A percentile compares a stretch with the other conserved stretches of the same genome.
phyloP scores from a whole-genome alignment of 2,113 vertebrate species.

The Panthera leo region DNA sequence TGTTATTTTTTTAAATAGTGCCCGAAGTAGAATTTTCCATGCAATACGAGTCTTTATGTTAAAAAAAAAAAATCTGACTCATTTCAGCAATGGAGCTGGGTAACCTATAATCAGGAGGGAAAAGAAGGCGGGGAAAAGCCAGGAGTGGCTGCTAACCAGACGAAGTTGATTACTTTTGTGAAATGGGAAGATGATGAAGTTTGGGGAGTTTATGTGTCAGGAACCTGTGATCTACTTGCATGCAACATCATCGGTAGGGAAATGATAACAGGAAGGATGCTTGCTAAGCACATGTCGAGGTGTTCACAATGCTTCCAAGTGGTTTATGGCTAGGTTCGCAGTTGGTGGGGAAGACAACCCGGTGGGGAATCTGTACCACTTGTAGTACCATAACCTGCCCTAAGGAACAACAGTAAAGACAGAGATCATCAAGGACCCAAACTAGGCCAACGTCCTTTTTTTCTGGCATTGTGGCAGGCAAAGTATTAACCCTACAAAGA shows the following conservation, averaged over 20 bases:
- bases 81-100: not conserved
- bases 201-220: not conserved
- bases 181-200: not conserved
- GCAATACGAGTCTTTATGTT: not conserved
- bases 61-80: not conserved
- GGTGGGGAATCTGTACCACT: not conserved
- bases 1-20: not conserved
- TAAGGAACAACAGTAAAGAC: not conserved
- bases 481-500: not conserved
- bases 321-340: not conserved
- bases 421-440: not conserved
- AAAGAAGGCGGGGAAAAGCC: not conserved
- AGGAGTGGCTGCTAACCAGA: not conserved
- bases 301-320: not conserved
- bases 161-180: not conserved
- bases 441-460: not conserved
- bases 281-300: not conserved
- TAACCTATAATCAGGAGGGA: not conserved
- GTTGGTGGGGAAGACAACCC: not conserved
- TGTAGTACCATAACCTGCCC: not conserved
- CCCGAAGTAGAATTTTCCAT: not conserved
- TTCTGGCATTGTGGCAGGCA: not conserved
- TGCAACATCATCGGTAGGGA: not conserved
- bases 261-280: not conserved
- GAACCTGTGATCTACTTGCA: not conserved